Conservation (phyloP, 2,888 invertebrate species). For the Drosophila meridionalis region DNA sequence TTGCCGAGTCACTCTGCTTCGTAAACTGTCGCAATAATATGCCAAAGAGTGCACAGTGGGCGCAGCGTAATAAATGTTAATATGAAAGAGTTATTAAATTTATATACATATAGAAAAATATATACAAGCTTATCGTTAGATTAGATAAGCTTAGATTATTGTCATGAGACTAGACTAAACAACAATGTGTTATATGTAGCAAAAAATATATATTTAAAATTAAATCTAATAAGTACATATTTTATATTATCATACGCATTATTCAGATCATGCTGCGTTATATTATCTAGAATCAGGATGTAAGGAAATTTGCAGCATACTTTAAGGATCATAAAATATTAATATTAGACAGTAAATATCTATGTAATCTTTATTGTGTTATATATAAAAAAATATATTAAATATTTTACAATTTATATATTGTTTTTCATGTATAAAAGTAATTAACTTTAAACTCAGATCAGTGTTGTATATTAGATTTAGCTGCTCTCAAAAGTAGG, state of each 20-base stretch:
- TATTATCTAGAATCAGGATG: background rate
- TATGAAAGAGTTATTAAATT: background rate
- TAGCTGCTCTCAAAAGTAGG: conserved; percentile 40
- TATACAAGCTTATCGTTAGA: background rate
- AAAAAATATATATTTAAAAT: background rate
- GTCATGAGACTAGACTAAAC: background rate
- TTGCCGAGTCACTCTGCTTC: conserved; percentile 23
- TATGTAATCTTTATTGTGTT: background rate
- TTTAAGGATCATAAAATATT: conserved; percentile 18
- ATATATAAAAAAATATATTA: background rate
- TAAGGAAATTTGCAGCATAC: conserved; percentile 27
- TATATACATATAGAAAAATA: background rate
- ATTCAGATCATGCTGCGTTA: background rate
- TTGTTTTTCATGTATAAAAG: rapidly evolving
- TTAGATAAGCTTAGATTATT: background rate
- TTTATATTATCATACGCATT: background rate
- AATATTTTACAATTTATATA: background rate
- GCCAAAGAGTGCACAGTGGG: conserved; percentile 52
- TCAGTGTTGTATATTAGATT: background rate
- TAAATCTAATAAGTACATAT: no score
- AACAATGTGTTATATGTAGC: no score
- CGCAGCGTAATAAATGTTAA: background rate
- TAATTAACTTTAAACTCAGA: rapidly evolving
- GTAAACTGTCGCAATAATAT: conserved; percentile 36
- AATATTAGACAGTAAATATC: background rate